These are phyloP conservation scores for Apodemus sylvaticus DNA, from an alignment of 2,113 vertebrate species.

Conservation along the genomic window DNA sequence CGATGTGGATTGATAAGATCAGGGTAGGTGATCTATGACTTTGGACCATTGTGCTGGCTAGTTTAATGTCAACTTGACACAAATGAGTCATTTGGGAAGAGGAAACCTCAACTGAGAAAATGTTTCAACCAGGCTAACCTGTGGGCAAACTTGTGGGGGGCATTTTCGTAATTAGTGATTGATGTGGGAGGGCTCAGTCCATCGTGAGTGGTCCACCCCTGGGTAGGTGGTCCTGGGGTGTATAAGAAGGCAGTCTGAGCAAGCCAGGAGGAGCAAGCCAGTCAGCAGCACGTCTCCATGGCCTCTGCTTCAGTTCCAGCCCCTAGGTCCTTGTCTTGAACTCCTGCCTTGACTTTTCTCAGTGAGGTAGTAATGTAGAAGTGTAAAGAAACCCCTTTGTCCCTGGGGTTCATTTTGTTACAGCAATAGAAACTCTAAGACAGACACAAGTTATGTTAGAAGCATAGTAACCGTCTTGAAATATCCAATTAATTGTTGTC, in stretches of 20 bases:
- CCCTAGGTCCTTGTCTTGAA: neutral
- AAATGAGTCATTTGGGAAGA: neutral
- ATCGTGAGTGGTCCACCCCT: neutral
- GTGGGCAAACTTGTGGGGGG: neutral
- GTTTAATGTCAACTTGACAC: neutral
- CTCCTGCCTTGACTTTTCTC: neutral
- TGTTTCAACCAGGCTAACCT: neutral
- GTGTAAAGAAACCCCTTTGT: neutral
- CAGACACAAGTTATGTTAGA: neutral
- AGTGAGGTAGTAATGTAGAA: neutral
- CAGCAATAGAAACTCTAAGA: neutral
- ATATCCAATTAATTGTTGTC: neutral
- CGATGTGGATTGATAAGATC: neutral
- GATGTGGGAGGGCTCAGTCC: neutral
- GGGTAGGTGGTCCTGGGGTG: neutral
- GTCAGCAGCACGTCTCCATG: neutral
- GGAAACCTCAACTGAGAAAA: neutral
- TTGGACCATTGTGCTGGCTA: neutral
- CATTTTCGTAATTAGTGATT: neutral
- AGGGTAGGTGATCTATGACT: neutral
- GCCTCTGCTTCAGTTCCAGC: neutral
- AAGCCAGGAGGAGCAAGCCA: neutral
- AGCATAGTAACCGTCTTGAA: neutral
- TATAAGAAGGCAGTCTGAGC: neutral
- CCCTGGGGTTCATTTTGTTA: neutral